A percentile compares a stretch with the other conserved stretches of the same genome.
These are phyloP conservation scores for Prinia subflava DNA, from an alignment of 2,113 vertebrate genomes.

Conservation along the genomic window DNA sequence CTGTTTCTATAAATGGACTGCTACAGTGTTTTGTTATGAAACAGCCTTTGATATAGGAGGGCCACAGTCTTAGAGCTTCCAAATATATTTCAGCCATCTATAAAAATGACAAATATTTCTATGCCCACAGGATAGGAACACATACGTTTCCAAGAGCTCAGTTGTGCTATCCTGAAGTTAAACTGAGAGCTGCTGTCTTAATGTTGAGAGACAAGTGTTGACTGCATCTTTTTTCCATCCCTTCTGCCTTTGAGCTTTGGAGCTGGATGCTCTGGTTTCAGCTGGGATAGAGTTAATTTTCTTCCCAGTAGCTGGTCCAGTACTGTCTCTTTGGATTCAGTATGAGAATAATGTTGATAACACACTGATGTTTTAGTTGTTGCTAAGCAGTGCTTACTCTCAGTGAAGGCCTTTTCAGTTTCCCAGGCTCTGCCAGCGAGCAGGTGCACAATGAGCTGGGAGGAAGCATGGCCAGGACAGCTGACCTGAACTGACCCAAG, in stretches of 20 bases:
- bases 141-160: constrained; percentile 43
- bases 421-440: not conserved
- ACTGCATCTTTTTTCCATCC: not conserved
- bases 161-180: constrained; percentile 27
- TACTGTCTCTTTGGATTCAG: not conserved
- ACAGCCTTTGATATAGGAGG: constrained; percentile 65
- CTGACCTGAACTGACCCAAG: not conserved
- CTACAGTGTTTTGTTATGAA: constrained; percentile 70
- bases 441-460: not conserved
- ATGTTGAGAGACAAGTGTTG: not conserved
- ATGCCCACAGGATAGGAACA: constrained; percentile 25
- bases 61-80: constrained; percentile 49
- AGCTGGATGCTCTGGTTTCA: not conserved
- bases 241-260: not conserved
- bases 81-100: constrained; percentile 63
- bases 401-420: not conserved
- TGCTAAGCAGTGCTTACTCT: not conserved
- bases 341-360: not conserved
- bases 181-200: constrained; percentile 44
- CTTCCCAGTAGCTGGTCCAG: not conserved
- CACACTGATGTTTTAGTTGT: not conserved
- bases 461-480: not conserved
- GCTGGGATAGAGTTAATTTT: not conserved
- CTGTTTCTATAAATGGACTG: constrained; percentile 70
- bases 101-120: constrained; percentile 63